These are phyloP conservation scores for Eupithecia exiguata DNA, from an alignment of 2,888 invertebrate genomes.

Conservation along the genomic window DNA sequence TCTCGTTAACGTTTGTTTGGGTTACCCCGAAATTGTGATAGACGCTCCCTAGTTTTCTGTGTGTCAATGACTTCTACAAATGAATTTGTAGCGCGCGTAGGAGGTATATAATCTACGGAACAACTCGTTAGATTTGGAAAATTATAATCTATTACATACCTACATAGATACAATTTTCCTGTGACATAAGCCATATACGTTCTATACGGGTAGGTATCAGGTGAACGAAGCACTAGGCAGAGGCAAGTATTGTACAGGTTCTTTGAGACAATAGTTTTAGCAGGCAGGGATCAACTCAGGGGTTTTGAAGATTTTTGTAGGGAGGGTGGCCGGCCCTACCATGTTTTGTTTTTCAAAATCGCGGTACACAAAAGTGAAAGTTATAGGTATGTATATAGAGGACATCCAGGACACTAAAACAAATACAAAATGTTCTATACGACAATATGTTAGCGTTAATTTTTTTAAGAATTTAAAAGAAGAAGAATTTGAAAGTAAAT, in stretches of 20 bases:
- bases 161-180: neutral
- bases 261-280: neutral
- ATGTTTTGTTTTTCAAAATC: too few relatives aligned
- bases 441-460: too few relatives aligned
- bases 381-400: too few relatives aligned
- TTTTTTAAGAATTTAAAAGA: too few relatives aligned
- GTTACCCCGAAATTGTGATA: slow-evolving; percentile 57
- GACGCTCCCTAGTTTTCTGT: slow-evolving; percentile 51
- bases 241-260: neutral
- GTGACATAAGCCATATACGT: neutral
- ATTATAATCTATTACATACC: too few relatives aligned
- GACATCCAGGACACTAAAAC: too few relatives aligned
- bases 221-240: neutral
- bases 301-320: too few relatives aligned
- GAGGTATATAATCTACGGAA: neutral
- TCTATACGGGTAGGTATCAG: neutral
- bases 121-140: neutral
- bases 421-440: too few relatives aligned
- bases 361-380: too few relatives aligned
- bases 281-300: neutral
- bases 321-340: too few relatives aligned
- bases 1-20: slow-evolving; percentile 54
- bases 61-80: slow-evolving; percentile 57
- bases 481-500: too few relatives aligned
- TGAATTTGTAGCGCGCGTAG: neutral